Evolutionary conservation across 2,797 vertebrate genomes (phyloP), one percentile per base, ranked within the genome.

Genomic region (Holocentrus rufus): DNA sequence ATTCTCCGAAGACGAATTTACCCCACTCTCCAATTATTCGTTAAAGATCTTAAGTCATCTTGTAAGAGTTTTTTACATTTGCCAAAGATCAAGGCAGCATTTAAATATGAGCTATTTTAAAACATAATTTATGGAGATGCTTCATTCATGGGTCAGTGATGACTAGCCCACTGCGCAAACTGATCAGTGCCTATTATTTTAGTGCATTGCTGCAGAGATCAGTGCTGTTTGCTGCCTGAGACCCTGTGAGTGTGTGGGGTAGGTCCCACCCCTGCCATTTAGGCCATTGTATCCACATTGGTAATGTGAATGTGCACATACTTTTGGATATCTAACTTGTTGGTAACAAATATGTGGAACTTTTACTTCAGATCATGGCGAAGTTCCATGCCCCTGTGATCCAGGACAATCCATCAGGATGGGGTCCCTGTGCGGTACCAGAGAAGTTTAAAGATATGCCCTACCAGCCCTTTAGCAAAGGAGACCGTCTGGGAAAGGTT

Each of bases 371-470:
- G 91, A 90, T 89, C 77, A 99, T 99, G 97, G 97, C 97, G 0
- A 98, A 97, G 91, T 99, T 99, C 77, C 85, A 96, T 79, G 96
- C 97, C 1, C 98, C 98, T 0, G 97, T 97, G 88, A 99, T 99
- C 91, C 97, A 99, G 94, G 98, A 99, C 90, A 99, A 99, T 83
- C 96, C 96, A 0, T 95, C 95, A 0, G 98, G 98, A 65, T 99
- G 98, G 98, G 98, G 98, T 59, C 98, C 98, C 0, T 99, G 98
- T 39, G 97, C 98, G 0, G 95, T 99, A 30, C 98, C 98, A 0
- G 98, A 99, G 58, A 98, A 99, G 88, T 99, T 98, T 77, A 96
- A 95, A 87, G 98, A 99, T 75, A 99, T 99, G 98, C 98, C 98
- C 0, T 99, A 99, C 90, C 98, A 99, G 91, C 98, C 98, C 0